Conservation (phyloP, 1,140 invertebrate genomes). For the Papilio glaucus region DNA sequence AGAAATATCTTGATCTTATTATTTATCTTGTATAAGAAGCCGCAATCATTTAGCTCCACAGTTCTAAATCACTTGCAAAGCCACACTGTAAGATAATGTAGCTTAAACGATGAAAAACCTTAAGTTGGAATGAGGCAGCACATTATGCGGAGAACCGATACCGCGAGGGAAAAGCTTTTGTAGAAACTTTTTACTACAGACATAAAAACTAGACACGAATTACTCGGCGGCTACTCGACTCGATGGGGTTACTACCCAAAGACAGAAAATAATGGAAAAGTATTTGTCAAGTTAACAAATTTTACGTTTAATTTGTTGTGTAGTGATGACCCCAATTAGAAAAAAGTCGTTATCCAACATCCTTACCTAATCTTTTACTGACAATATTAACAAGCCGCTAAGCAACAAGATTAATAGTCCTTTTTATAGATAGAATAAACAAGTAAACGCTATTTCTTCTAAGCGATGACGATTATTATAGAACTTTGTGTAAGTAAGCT, state of each 20-base stretch:
- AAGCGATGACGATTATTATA: too few relatives aligned
- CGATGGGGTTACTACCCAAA: not conserved
- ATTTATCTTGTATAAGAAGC: too few relatives aligned
- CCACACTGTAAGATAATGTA: conserved; percentile 6
- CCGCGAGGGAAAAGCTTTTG: conserved; percentile 6
- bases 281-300: conserved; percentile 17
- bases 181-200: conserved; percentile 16
- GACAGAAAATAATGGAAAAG: not conserved
- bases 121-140: conserved; percentile 7
- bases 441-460: too few relatives aligned
- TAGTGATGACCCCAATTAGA: not conserved
- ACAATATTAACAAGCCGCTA: not conserved
- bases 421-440: not conserved
- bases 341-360: not conserved
- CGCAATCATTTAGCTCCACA: too few relatives aligned
- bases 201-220: conserved; percentile 27
- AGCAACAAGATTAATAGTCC: not conserved
- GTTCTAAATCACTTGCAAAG: not conserved
- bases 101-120: not conserved
- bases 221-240: conserved; percentile 9
- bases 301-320: conserved; percentile 1
- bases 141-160: conserved; percentile 9
- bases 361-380: not conserved
- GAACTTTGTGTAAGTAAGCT: too few relatives aligned
- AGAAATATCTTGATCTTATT: too few relatives aligned